Evolutionary conservation across 1,140 invertebrate species (phyloP).

Genomic region (Liolophura sinensis): DNA sequence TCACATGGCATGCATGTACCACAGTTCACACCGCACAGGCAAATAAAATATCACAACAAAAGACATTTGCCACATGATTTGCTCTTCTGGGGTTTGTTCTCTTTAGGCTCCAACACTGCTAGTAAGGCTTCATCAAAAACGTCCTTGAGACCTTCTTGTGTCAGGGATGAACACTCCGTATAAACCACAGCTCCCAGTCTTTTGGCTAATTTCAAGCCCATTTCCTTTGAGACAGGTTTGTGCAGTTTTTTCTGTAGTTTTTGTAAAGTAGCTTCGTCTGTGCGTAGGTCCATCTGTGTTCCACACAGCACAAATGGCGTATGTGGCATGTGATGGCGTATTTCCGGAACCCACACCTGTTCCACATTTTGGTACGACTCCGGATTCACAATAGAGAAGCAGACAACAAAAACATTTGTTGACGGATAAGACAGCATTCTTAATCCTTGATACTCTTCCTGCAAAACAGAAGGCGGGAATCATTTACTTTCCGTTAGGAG

Average conservation of each 20-base stretch:
- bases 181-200: slow-evolving; percentile 78
- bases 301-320: slow-evolving; percentile 84
- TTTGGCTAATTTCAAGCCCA: slow-evolving; percentile 75
- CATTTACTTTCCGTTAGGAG: too few species aligned
- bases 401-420: slow-evolving; percentile 98
- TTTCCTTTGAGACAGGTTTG: slow-evolving; percentile 72
- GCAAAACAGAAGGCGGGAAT: slow-evolving; percentile 45
- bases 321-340: slow-evolving; percentile 70
- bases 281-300: slow-evolving; percentile 52
- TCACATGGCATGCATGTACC: too few species aligned
- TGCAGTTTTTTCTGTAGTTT: slow-evolving; percentile 86
- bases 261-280: slow-evolving; percentile 68
- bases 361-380: slow-evolving; percentile 98
- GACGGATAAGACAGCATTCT: slow-evolving; percentile 94
- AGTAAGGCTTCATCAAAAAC: slow-evolving; percentile 48
- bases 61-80: slow-evolving; percentile 22
- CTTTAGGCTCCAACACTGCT: slow-evolving; percentile 40
- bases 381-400: slow-evolving; percentile 98
- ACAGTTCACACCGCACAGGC: too few species aligned
- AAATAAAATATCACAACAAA: slow-evolving; percentile 22
- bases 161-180: slow-evolving; percentile 87
- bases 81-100: slow-evolving; percentile 14
- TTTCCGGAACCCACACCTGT: slow-evolving; percentile 74
- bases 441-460: slow-evolving; percentile 93
- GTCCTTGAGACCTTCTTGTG: slow-evolving; percentile 55